Evolutionary conservation across 2,888 invertebrate species (phyloP).

Genomic region (Mactromeris polynyma): DNA sequence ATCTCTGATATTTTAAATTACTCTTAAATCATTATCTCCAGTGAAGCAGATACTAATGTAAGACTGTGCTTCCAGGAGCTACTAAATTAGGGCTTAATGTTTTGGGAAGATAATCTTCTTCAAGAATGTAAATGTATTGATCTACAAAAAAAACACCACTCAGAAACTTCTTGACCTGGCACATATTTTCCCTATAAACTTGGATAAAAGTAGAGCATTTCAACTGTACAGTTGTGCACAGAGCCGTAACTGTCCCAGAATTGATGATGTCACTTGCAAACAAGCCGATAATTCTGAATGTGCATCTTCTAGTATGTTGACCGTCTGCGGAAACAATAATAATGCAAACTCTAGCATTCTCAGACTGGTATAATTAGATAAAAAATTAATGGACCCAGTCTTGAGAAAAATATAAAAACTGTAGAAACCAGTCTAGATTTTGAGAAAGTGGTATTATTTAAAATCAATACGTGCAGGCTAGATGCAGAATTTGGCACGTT

Average conservation of each 20-base stretch:
- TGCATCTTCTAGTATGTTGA: not conserved
- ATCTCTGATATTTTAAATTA: too few species aligned
- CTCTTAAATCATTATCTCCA: too few species aligned
- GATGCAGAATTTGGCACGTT: constrained; percentile 46
- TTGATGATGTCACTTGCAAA: not conserved
- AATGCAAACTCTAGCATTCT: not conserved
- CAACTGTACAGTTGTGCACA: not conserved
- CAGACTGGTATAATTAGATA: constrained; percentile 33
- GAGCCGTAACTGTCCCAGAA: not conserved
- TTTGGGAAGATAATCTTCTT: not conserved
- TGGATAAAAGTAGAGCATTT: not conserved
- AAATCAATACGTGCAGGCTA: constrained; percentile 41
- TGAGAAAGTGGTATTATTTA: constrained; percentile 38
- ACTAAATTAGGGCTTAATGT: not conserved
- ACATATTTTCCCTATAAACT: constrained; percentile 1
- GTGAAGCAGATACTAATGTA: not conserved
- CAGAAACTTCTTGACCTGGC: constrained; percentile 1
- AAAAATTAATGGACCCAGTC: constrained; percentile 39
- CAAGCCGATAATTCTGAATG: not conserved
- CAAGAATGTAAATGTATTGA: not conserved
- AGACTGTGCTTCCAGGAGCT: not conserved
- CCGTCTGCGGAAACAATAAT: not conserved
- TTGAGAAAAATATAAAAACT: constrained; percentile 5
- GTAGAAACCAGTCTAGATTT: constrained; percentile 25
- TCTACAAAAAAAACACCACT: not conserved